These are phyloP conservation scores for Zophobas atratus DNA, from an alignment of 1,140 invertebrate genomes.

Conservation along the genomic window DNA sequence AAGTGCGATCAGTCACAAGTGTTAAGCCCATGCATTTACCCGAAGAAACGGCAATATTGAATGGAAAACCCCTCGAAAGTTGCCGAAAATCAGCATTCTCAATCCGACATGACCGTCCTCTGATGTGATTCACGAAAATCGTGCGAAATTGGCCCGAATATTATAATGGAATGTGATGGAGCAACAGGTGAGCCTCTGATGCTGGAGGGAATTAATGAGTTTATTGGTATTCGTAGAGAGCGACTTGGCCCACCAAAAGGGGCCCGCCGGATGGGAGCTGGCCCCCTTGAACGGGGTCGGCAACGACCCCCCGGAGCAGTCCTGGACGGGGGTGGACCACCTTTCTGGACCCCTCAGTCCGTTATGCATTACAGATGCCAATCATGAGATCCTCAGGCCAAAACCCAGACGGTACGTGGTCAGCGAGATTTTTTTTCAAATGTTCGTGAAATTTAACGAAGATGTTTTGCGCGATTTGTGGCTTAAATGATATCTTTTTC, in stretches of 20 bases:
- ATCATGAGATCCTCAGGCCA: conserved; percentile 88
- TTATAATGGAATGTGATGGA: conserved; percentile 44
- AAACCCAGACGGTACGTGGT: conserved; percentile 83
- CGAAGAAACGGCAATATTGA: conserved; percentile 9
- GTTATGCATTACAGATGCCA: conserved; percentile 79
- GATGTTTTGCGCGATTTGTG: no score
- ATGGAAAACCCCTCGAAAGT: conserved; percentile 5
- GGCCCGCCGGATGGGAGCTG: conserved; percentile 60
- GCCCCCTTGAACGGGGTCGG: conserved; percentile 55
- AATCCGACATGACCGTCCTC: neutral
- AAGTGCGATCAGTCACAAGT: conserved; percentile 33
- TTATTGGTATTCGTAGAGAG: conserved; percentile 47
- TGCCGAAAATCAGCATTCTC: neutral
- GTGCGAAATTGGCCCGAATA: neutral
- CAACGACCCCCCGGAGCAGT: conserved; percentile 61
- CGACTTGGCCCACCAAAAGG: conserved; percentile 59
- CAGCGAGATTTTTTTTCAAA: neutral
- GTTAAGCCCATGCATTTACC: conserved; percentile 12
- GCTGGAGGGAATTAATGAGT: conserved; percentile 37
- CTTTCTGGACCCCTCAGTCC: conserved; percentile 77
- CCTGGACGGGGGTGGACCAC: conserved; percentile 72
- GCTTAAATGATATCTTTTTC: no score
- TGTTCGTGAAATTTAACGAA: no score
- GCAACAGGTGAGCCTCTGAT: conserved; percentile 44
- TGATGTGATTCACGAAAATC: conserved; percentile 10